Evolutionary conservation across 2,888 invertebrate species (phyloP).

Genomic region (Hofmannophila pseudospretella): DNA sequence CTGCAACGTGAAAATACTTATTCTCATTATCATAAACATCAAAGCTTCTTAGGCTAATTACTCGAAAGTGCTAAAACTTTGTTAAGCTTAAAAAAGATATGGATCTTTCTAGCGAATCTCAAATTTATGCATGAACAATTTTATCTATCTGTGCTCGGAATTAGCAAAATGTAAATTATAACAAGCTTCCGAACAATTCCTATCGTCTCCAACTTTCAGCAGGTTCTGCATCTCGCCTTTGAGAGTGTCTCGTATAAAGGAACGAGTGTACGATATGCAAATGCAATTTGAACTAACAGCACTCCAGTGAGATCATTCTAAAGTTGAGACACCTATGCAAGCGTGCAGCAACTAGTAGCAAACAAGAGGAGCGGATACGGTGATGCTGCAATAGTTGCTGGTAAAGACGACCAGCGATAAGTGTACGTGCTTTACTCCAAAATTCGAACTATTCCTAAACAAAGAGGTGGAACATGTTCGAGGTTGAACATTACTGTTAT

Average conservation of each 20-base stretch:
- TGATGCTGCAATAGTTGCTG: no score
- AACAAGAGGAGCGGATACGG: neutral
- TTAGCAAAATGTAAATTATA: constrained; percentile 8
- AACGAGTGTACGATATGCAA: constrained; percentile 53
- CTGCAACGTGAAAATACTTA: no score
- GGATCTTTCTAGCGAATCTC: no score
- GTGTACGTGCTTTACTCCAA: no score
- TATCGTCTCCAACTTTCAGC: constrained; percentile 23
- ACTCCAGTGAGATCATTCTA: constrained; percentile 23
- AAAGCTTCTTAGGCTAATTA: no score
- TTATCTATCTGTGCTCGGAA: neutral
- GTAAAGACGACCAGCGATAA: no score
- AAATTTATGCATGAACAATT: neutral
- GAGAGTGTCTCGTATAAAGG: constrained; percentile 21
- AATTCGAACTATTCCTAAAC: no score
- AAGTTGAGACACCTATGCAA: constrained; percentile 12
- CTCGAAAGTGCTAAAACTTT: no score
- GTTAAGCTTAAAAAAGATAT: no score
- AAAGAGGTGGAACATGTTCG: no score
- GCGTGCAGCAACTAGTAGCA: constrained; percentile 1
- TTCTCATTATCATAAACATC: no score
- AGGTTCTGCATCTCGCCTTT: constrained; percentile 23
- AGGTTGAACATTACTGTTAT: no score
- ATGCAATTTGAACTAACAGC: constrained; percentile 68
- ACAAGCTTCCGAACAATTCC: constrained; percentile 6